Conservation (phyloP, 1,140 invertebrate genomes). For the Nixonia krombeini region DNA sequence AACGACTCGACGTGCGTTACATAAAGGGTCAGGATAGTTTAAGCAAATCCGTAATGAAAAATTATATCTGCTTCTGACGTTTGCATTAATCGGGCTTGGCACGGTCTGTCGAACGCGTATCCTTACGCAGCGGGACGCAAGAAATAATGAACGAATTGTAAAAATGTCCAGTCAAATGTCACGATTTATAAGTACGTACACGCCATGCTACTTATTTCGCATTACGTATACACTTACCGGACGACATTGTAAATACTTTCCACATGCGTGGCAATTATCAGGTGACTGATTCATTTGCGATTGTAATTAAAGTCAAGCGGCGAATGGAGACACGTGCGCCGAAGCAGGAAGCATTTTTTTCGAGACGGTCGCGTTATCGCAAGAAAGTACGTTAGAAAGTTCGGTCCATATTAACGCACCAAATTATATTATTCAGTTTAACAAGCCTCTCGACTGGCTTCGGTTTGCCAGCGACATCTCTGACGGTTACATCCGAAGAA, state of each 20-base stretch:
- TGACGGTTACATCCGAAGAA: too few species aligned
- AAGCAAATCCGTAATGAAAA: constrained; percentile 17
- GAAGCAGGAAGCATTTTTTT: too few species aligned
- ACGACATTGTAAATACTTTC: constrained; percentile 52
- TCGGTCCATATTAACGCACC: too few species aligned
- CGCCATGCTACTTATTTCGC: constrained; percentile 1
- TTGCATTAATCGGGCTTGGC: constrained; percentile 25
- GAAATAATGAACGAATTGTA: constrained; percentile 5
- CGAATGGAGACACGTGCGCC: constrained; percentile 6
- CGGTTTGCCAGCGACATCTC: too few species aligned
- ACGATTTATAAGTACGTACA: constrained; percentile 32
- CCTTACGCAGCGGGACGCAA: neutral
- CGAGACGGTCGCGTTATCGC: too few species aligned
- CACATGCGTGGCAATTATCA: constrained; percentile 57
- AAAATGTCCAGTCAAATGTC: constrained; percentile 34
- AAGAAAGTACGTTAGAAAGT: too few species aligned
- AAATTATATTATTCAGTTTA: too few species aligned
- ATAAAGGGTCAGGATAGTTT: constrained; percentile 3
- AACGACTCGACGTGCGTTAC: too few species aligned
- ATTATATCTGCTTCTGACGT: constrained; percentile 16
- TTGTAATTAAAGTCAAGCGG: constrained; percentile 56
- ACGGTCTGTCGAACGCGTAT: constrained; percentile 2
- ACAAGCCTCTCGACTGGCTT: too few species aligned
- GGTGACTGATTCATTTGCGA: constrained; percentile 60
- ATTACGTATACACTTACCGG: constrained; percentile 3